Conservation (phyloP, 2,113 vertebrate species). For the Indicator maculatus region DNA sequence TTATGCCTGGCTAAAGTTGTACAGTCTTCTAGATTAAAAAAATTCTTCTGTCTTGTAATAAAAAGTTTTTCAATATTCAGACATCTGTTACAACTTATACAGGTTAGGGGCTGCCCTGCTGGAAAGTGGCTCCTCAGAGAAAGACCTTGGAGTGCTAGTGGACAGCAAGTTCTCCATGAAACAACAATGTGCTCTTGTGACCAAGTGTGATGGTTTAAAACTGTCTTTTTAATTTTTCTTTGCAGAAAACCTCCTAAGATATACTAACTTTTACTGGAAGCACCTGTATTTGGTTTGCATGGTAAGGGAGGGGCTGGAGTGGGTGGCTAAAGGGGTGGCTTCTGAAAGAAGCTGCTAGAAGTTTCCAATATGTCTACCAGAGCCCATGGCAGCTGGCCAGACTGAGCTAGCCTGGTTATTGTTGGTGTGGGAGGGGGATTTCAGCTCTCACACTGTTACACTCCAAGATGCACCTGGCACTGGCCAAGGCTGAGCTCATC, state of each 20-base stretch:
- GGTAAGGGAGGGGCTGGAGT: too few relatives aligned
- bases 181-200: too few relatives aligned
- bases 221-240: too few relatives aligned
- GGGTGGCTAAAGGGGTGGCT: accelerated
- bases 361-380: accelerated
- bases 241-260: neutral
- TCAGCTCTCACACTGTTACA: too few relatives aligned
- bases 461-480: accelerated
- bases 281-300: neutral
- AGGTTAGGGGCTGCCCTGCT: too few relatives aligned
- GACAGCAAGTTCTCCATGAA: too few relatives aligned
- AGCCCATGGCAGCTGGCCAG: neutral
- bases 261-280: neutral
- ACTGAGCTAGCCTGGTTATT: too few relatives aligned
- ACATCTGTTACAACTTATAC: neutral
- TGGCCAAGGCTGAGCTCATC: accelerated
- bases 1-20: neutral
- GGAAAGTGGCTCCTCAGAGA: too few relatives aligned
- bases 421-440: too few relatives aligned
- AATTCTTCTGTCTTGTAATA: neutral
- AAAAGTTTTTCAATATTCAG: neutral
- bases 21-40: neutral
- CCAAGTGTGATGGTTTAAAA: too few relatives aligned
- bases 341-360: neutral
- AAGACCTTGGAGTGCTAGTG: too few relatives aligned